Evolutionary conservation across 2,888 invertebrate species (phyloP), one percentile per base, ranked within the genome.

Genomic region (Allygus modestus): DNA sequence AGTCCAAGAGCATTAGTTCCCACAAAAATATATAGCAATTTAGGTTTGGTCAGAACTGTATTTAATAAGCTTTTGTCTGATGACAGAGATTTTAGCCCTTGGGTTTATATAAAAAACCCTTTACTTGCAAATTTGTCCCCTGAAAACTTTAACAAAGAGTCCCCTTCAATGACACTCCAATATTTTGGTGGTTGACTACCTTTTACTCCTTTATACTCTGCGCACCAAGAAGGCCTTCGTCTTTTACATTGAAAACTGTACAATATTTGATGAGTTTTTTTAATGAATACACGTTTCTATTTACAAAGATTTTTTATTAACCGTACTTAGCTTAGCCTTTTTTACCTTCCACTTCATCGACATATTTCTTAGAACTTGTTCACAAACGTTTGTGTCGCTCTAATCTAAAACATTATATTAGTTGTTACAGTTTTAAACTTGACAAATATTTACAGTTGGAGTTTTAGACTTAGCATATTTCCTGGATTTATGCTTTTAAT

Each of bases 21-120:
- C 69, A 69, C 69, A 31, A 69, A 31, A 17, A 69, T 15, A 69
- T 69, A 69, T 31, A 69, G 2, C 31, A 69, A 28, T 17, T 69
- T 15, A 69, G 69, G 54, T n/a, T 11, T 54, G 20, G 9, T 69
- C 33, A 69, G 7, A 69, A 1, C 31, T 31, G 17, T 69, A 69
- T 11, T 23, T 69, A 31, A 5, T 31, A 5, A 69, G 69, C 31
- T 31, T 69, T 9, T 69, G 17, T 69, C 31, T 69, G 31, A 69
- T 69, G 15, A 31, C 31, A 20, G 7, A 28, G 2, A 69, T 69
- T 69, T 69, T 69, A 31, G 31, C 69, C 31, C 69, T 23, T 17
- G 33, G 33, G 17, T 69, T 31, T 7, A 69, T 31, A 69, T 69
- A n/a, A 31, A 31, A 7, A 31, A 4, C 31, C 69, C 69, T 2